Conservation (phyloP, 2,797 vertebrate genomes). For the Cheirogaleus major region DNA sequence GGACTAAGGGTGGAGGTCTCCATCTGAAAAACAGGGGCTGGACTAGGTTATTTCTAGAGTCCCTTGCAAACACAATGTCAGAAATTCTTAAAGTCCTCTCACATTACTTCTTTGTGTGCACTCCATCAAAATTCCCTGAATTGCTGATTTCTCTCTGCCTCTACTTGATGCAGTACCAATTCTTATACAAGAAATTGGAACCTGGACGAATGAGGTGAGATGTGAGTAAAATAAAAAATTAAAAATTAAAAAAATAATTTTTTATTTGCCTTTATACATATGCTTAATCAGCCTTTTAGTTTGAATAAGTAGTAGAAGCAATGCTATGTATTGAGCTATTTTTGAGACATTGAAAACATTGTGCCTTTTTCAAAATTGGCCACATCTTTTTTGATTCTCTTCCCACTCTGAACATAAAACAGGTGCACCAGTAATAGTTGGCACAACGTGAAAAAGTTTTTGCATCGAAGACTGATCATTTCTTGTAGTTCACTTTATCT, state of each 20-base stretch:
- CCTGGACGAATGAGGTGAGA: background rate
- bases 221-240: background rate
- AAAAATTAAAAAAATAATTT: background rate
- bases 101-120: background rate
- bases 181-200: conserved; percentile 39
- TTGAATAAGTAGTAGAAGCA: conserved; percentile 76
- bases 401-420: conserved; percentile 84
- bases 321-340: conserved; percentile 83
- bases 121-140: background rate
- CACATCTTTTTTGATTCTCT: conserved; percentile 83
- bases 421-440: conserved; percentile 84
- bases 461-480: conserved; percentile 75
- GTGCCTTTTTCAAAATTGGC: conserved; percentile 83
- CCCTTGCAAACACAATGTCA: background rate
- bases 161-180: background rate
- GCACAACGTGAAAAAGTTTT: conserved; percentile 73
- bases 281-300: conserved; percentile 77
- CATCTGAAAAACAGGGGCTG: background rate
- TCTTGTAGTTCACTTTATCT: conserved; percentile 79
- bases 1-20: background rate
- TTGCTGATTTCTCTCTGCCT: background rate
- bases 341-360: conserved; percentile 83
- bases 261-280: conserved; percentile 62
- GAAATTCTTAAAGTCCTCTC: background rate
- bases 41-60: background rate